Evolutionary conservation across 1,140 invertebrate species (phyloP).

Genomic region (Melipona quadrifasciata): DNA sequence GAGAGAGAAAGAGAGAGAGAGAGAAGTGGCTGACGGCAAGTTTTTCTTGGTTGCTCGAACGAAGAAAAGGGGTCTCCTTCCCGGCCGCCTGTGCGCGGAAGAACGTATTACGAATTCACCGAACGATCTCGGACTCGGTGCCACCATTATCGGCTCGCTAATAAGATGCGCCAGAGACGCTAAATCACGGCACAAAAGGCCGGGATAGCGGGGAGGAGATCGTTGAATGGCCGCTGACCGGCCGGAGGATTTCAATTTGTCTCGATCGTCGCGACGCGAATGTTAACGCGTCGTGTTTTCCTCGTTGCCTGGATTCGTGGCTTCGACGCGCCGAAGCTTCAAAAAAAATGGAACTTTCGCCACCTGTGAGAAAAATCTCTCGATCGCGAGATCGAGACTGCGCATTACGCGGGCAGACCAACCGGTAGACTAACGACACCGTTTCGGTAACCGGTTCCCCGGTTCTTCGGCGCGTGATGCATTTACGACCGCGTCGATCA

Average conservation of each 20-base stretch:
- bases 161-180: slow-evolving; percentile 71
- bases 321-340: no score
- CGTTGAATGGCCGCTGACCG: slow-evolving; percentile 59
- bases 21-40: slow-evolving; percentile 1
- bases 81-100: slow-evolving; percentile 33
- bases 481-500: slow-evolving; percentile 42
- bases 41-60: slow-evolving; percentile 48
- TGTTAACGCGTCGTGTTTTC: slow-evolving; percentile 61
- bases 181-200: slow-evolving; percentile 73
- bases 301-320: no score
- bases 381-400: no score
- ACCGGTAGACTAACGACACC: no score
- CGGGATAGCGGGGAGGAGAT: slow-evolving; percentile 40
- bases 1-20: slow-evolving; percentile 11
- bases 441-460: no score
- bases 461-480: not conserved
- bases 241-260: slow-evolving; percentile 75
- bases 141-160: slow-evolving; percentile 72
- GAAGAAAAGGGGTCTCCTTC: slow-evolving; percentile 64
- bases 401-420: no score
- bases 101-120: slow-evolving; percentile 77
- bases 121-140: slow-evolving; percentile 67
- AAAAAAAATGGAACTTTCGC: no score
- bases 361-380: no score
- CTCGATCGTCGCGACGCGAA: slow-evolving; percentile 75